Base-by-base conservation (phyloP, 23 tunicate species). In the Phallusia fumigata region DNA sequence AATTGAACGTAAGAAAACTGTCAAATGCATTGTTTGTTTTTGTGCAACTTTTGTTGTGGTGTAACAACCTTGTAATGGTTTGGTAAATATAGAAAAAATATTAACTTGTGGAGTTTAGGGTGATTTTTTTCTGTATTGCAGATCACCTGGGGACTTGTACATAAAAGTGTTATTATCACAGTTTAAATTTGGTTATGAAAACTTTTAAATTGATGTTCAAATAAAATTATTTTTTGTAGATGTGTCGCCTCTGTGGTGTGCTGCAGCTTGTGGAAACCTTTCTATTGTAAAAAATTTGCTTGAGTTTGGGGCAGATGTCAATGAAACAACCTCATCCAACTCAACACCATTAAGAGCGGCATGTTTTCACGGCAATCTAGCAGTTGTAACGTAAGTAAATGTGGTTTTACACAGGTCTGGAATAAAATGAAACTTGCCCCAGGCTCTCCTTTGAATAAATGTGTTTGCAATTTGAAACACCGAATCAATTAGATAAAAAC, bases 321-420 rank as follows among this genome's bases (percentile, higher is more conserved):
- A 93, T 65, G 83, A 83, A 18, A 75, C 93, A 31, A 93, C 97
- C 15, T 84, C 87, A 28, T 88, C 97, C 28, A 93, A 93, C 81
- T 93, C 97, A 13, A 93, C 97, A 31, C 97, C 97, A 32, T 78
- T 93, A 15, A 64, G 97, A 50, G 97, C 97, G 16, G 97, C 97
- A 11, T 93, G 97, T 72, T 93, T 93, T 30, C 91, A 88, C 45
- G 97, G 97, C 33, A 95, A 89, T 53, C 82, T 85, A 22, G 75
- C 86, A 11, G 85, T 93, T 76, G 97, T 93, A 10, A 83, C 30
- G 90, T 86, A 74, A 73, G 89, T 76, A n/a, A 28, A 22, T n/a
- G 26, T 75, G 8, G 6, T 10, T 40, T 10, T 40, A 3, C 10
- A 40, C 32, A 65, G 31, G 6, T 6, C 6, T 28, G 8, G 31